These are phyloP conservation scores for Meta bourneti DNA, from an alignment of 2,888 invertebrate species.

Conservation along the genomic window DNA sequence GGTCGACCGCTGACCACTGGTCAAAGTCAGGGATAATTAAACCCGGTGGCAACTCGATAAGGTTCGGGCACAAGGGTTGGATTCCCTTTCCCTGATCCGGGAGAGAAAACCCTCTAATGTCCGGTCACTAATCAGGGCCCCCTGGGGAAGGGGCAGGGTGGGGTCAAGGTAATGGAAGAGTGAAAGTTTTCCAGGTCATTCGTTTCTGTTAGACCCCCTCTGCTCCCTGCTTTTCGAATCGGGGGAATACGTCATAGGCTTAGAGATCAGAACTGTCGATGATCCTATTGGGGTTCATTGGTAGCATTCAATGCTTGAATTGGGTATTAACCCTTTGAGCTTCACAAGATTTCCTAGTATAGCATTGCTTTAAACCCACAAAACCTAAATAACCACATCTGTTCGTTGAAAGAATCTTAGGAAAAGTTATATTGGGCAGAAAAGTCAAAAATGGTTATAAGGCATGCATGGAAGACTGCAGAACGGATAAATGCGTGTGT, in stretches of 20 bases:
- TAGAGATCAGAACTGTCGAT: background rate
- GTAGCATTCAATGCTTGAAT: too few relatives aligned
- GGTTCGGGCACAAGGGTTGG: slow-evolving; percentile 45
- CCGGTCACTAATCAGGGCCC: slow-evolving; percentile 69
- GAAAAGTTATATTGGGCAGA: too few relatives aligned
- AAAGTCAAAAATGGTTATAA: too few relatives aligned
- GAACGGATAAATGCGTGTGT: too few relatives aligned
- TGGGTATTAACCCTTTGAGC: too few relatives aligned
- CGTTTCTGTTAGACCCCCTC: slow-evolving; percentile 15
- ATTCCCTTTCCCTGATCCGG: slow-evolving; percentile 46
- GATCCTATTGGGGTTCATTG: too few relatives aligned
- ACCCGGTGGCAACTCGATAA: slow-evolving; percentile 66
- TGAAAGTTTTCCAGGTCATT: slow-evolving; percentile 50
- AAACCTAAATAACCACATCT: too few relatives aligned
- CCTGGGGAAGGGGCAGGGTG: slow-evolving; percentile 30
- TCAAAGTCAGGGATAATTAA: slow-evolving; percentile 76
- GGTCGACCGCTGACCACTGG: slow-evolving; percentile 74
- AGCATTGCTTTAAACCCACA: too few relatives aligned
- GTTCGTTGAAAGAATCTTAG: too few relatives aligned
- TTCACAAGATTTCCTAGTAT: too few relatives aligned
- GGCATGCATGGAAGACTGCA: too few relatives aligned
- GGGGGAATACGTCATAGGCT: background rate
- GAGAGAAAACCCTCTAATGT: slow-evolving; percentile 53
- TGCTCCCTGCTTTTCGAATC: background rate
- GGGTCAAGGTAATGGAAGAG: slow-evolving; percentile 59